Evolutionary conservation across 2,797 vertebrate species (phyloP).

Genomic region (Bradypodion ventrale): DNA sequence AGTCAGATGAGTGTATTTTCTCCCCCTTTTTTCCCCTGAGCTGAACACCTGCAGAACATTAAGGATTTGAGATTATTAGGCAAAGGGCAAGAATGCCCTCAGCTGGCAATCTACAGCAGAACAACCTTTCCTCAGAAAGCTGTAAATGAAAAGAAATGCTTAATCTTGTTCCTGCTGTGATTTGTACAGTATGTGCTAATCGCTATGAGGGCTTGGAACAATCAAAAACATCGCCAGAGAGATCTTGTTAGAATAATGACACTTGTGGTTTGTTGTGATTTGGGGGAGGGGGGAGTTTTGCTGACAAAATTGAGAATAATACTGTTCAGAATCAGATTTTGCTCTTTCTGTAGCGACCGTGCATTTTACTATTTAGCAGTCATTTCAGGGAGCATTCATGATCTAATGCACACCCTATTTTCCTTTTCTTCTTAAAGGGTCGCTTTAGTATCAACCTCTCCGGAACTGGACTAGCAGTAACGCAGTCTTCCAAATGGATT

Average conservation of each 20-base stretch:
- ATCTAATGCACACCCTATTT: conserved; percentile 31
- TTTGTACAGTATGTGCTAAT: conserved; percentile 38
- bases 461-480: conserved; percentile 88
- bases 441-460: conserved; percentile 91
- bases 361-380: neutral
- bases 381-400: accelerated
- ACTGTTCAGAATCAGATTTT: neutral
- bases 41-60: conserved; percentile 5
- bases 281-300: conserved; percentile 29
- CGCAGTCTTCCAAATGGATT: conserved; percentile 84
- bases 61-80: neutral
- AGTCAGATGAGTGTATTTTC: neutral
- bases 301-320: conserved; percentile 6
- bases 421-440: conserved; percentile 77
- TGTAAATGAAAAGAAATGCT: conserved; percentile 28
- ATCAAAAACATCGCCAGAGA: conserved; percentile 30
- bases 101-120: conserved; percentile 37
- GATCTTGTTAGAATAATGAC: conserved; percentile 58
- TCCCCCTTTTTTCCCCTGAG: neutral
- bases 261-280: conserved; percentile 10
- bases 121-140: conserved; percentile 37
- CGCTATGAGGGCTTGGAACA: conserved; percentile 9
- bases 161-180: conserved; percentile 34
- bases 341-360: neutral
- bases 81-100: conserved; percentile 69